A percentile compares a stretch with the other conserved stretches of the same genome.
phyloP scores from a whole-genome alignment of 2,113 vertebrate genomes.

The Okapia johnstoni region DNA sequence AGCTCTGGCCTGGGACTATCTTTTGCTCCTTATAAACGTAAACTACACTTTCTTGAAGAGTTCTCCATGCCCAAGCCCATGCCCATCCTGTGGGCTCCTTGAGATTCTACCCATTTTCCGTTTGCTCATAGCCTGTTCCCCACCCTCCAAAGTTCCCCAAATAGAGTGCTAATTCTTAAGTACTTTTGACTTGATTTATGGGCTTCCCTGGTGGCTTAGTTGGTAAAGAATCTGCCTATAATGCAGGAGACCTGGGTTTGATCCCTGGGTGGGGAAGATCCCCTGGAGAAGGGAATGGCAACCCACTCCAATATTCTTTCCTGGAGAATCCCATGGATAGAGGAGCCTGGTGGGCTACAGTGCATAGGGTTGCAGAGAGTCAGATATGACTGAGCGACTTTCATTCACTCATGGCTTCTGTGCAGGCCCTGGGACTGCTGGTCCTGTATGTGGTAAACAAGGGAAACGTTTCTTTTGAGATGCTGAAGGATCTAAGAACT shows the following conservation, averaged over 20 bases:
- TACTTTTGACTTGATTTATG: not conserved
- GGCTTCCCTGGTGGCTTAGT: not conserved
- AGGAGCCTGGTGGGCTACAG: not conserved
- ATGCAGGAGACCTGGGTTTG: not conserved
- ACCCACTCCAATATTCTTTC: not conserved
- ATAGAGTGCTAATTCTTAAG: not conserved
- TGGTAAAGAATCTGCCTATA: not conserved
- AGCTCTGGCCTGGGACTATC: not conserved
- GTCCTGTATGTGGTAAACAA: slow-evolving; percentile 67
- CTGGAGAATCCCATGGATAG: not conserved
- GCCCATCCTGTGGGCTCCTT: not conserved
- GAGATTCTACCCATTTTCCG: not conserved
- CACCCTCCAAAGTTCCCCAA: not conserved
- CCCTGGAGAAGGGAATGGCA: not conserved
- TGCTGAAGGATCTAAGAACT: not conserved
- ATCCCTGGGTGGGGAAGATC: not conserved
- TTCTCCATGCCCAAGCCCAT: not conserved
- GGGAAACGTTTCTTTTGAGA: slow-evolving; percentile 49
- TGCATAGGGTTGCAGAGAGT: not conserved
- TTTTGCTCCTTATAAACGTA: not conserved
- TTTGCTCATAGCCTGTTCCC: not conserved
- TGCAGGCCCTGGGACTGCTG: slow-evolving; percentile 75
- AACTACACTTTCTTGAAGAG: not conserved
- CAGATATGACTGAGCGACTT: not conserved
- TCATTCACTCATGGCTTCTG: not conserved